These are phyloP conservation scores for Rhamphomyia laevipes DNA, from an alignment of 2,888 invertebrate genomes.

Conservation along the genomic window DNA sequence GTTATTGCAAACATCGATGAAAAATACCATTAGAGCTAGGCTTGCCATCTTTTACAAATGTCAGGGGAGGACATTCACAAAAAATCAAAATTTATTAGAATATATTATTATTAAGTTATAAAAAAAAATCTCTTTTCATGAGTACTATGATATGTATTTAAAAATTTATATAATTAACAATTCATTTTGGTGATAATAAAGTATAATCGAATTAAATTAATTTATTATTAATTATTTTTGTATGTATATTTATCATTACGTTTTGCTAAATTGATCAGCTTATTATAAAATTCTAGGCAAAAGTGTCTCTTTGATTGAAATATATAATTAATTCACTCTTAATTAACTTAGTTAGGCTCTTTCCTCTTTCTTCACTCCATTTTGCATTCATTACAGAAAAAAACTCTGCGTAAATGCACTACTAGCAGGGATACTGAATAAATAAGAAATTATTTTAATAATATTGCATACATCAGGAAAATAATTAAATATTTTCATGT, in stretches of 20 bases:
- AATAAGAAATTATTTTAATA: conserved; percentile 6
- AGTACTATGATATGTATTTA: no score
- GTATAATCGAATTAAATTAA: background rate
- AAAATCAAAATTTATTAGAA: no score
- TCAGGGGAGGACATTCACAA: no score
- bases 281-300: background rate
- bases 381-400: conserved; percentile 9
- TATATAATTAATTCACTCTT: conserved; percentile 4
- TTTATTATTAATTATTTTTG: background rate
- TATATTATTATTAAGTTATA: no score
- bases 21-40: no score
- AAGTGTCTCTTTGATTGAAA: background rate
- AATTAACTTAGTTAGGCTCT: conserved; percentile 3
- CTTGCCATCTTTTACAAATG: no score
- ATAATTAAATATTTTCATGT: conserved; percentile 4
- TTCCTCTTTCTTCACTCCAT: conserved; percentile 6
- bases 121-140: no score
- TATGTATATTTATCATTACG: background rate
- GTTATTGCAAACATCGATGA: no score
- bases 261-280: conserved; percentile 1
- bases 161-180: no score
- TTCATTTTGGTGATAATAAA: no score
- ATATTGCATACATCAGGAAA: conserved; percentile 6
- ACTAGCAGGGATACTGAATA: conserved; percentile 6
- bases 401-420: conserved; percentile 8